Evolutionary conservation across 2,113 vertebrate species (phyloP).

Genomic region (Myrmecophaga tridactyla): DNA sequence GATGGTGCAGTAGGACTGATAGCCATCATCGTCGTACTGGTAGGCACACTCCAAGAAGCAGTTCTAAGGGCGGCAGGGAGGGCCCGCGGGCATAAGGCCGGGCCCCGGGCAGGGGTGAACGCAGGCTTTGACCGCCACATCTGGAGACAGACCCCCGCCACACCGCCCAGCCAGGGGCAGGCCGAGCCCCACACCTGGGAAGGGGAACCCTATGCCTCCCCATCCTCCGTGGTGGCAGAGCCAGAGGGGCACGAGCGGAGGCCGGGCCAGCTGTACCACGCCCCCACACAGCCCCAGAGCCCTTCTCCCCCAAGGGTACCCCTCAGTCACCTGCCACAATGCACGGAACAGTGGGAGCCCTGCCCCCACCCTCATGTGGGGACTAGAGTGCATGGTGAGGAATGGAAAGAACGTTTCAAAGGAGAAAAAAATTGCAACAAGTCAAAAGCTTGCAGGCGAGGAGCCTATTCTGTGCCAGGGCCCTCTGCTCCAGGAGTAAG

Average conservation of each 20-base stretch:
- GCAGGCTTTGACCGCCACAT: neutral
- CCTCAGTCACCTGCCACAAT: neutral
- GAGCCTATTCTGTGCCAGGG: neutral
- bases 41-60: slow-evolving; percentile 98
- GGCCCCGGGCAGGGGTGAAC: neutral
- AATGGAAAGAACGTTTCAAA: neutral
- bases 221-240: too few species aligned
- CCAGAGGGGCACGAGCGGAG: neutral
- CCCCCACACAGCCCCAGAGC: too few species aligned
- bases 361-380: too few species aligned
- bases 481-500: neutral
- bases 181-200: neutral
- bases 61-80: slow-evolving; percentile 85
- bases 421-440: neutral
- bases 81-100: neutral
- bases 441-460: neutral
- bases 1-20: slow-evolving; percentile 99
- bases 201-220: neutral
- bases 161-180: neutral
- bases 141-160: neutral
- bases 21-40: slow-evolving; percentile 96
- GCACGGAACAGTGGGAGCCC: neutral
- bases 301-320: too few species aligned
- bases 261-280: neutral
- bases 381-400: too few species aligned